Base-by-base conservation (phyloP, 1,140 invertebrate species). In the Euschistus heros region DNA sequence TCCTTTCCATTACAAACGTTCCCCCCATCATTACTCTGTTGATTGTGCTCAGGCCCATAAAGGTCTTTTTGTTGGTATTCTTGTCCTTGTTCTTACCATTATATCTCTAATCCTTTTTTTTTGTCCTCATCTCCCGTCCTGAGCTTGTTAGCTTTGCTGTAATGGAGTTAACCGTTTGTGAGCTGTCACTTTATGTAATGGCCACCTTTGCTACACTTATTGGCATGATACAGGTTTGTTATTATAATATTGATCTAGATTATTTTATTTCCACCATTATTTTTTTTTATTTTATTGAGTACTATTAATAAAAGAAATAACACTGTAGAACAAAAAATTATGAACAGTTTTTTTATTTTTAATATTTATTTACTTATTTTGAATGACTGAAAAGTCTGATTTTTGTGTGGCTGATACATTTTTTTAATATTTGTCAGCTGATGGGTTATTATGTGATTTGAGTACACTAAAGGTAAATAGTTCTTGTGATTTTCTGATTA, bases 1-100 rank as follows among this genome's bases (percentile, higher is more conserved):
- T 73, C 78, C 24, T 72, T 57, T 78, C n/a, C 71, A 80, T 3
- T 85, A 83, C 72, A 90, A 89, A 71, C 83, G 86, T 62, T 91
- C 88, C 8, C 89, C 89, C 0, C 92, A 95, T 75, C 87, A 94
- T 68, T 95, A 96, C 75, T 92, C 90, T 54, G 92, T 95, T 15
- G 93, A 96, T 72, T 97, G 94, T 74, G 91, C 93, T 0, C 81
- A 91, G 68, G 92, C 94, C 6, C 93, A 95, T 75, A 95, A 95
- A 75, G 91, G 91, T 4, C 79, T 97, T 0, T 97, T 98, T 74
- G 86, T 94, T 59, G 94, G 94, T 20, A 94, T 97, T 60, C 77
- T 98, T 15, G 85, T 94, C 0, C 79, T 95, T 27, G 93, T 97
- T 2, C 76, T 96, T 26, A 96, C 93, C 1, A 94, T 97, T 65